A percentile compares a stretch with the other conserved stretches of the same genome.
Conservation (phyloP, 2,113 vertebrate genomes). For the Pluvialis apricaria region DNA sequence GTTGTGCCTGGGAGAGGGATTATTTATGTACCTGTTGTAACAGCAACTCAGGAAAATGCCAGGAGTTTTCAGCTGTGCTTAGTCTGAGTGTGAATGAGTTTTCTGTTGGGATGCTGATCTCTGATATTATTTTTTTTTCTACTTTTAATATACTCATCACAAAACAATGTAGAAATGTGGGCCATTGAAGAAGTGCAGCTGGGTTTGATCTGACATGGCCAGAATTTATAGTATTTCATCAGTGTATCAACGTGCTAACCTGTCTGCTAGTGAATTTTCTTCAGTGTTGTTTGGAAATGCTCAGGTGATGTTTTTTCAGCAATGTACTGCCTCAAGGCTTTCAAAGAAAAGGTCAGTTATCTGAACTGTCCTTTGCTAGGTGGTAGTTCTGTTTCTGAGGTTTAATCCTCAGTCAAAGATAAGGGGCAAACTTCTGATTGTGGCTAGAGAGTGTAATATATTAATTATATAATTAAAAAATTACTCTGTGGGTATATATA, state of each 20-base stretch:
- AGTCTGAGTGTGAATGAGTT: neutral
- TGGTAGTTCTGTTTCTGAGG: neutral
- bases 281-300: neutral
- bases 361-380: neutral
- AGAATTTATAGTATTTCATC: neutral
- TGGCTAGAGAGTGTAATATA: neutral
- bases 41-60: neutral
- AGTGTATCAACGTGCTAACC: neutral
- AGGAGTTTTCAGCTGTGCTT: neutral
- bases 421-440: neutral
- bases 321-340: neutral
- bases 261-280: neutral
- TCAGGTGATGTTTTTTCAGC: neutral
- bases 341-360: neutral
- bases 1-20: neutral
- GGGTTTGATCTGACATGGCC: neutral
- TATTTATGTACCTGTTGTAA: neutral
- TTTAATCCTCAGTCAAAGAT: neutral
- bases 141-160: neutral
- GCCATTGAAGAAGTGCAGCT: neutral
- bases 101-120: neutral
- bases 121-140: accelerated
- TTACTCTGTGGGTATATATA: neutral
- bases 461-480: neutral
- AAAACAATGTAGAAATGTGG: neutral